A percentile compares a stretch with the other conserved stretches of the same genome.
These are phyloP conservation scores for Heliconius charithonia DNA, from an alignment of 2,888 invertebrate species.

Conservation along the genomic window DNA sequence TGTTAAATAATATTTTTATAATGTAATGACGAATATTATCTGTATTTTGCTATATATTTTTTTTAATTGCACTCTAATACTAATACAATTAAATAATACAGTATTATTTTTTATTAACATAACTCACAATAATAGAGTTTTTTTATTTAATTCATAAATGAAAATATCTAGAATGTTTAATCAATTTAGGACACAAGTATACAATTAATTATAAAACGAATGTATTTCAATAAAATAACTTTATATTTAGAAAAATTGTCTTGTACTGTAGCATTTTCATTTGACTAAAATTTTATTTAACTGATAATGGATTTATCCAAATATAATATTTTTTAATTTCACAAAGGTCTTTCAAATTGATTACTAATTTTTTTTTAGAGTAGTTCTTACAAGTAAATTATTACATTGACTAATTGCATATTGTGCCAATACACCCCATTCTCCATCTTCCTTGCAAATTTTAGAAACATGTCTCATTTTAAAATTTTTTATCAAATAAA, in stretches of 20 bases:
- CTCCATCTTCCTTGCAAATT: not conserved
- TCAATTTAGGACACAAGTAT: not conserved
- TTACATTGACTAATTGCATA: no score
- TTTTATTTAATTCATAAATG: not conserved
- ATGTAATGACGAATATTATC: not conserved
- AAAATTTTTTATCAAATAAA: not conserved
- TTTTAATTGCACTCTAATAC: not conserved
- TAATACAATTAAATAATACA: not conserved
- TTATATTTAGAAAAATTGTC: no score
- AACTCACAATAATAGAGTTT: constrained; percentile 1
- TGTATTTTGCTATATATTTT: not conserved
- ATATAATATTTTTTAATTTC: no score
- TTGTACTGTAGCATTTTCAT: not conserved
- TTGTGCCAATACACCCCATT: not conserved
- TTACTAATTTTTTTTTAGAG: no score
- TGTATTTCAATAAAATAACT: not conserved
- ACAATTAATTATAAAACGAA: not conserved
- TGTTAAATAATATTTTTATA: not conserved
- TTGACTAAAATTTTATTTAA: not conserved
- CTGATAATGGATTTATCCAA: no score
- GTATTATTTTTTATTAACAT: not conserved
- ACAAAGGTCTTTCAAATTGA: no score
- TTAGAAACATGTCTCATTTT: not conserved
- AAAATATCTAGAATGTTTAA: not conserved
- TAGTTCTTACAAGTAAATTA: no score